Base-by-base conservation (phyloP, 2,888 invertebrate genomes). In the Gymnocheta viridis region DNA sequence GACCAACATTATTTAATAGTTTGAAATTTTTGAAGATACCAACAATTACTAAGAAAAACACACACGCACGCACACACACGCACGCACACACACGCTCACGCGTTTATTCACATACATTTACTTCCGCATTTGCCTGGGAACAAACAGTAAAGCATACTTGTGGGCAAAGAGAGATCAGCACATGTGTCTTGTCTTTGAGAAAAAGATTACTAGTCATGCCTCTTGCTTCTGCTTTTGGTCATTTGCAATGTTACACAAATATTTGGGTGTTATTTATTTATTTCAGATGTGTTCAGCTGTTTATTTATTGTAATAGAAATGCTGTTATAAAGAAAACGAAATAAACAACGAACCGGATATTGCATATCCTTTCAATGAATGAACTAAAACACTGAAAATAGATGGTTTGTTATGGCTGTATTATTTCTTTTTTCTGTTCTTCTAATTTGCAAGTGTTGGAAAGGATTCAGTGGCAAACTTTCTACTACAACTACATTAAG, bases 341-440 rank as follows among this genome's bases (percentile, higher is more conserved):
- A 51, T 47, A 54, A 78, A 58, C 66, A 41, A 35, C 54, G 14
- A 81, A 81, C 56, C 81, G 84, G 84, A 84, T 84, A 84, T 84
- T 84, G 77, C 84, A 84, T 84, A 81, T 84, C 84, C 84, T 84
- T 78, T 56, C 84, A 84, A 84, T 84, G 77, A 84, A 84, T 84
- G 77, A 73, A 69, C 81, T 81, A 69, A 84, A 84, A 84, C 84
- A 84, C 77, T 73, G 73, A 84, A 78, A 77, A 84, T 77, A 84
- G 67, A 77, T 81, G 69, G 77, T 41, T 64, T 79, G 54, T 72
- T 72, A 51, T 69, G 67, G 72, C 73, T 76, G 69, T 51, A 44
- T 35, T 76, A 19, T 44, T 22, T 41, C 58, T 74, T 35, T 49
- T 72, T 79, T 79, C 19, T 51, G 10, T 41, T 64, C 64, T 41